Conservation (phyloP, 2,797 vertebrate species). For the Glyptemys insculpta region DNA sequence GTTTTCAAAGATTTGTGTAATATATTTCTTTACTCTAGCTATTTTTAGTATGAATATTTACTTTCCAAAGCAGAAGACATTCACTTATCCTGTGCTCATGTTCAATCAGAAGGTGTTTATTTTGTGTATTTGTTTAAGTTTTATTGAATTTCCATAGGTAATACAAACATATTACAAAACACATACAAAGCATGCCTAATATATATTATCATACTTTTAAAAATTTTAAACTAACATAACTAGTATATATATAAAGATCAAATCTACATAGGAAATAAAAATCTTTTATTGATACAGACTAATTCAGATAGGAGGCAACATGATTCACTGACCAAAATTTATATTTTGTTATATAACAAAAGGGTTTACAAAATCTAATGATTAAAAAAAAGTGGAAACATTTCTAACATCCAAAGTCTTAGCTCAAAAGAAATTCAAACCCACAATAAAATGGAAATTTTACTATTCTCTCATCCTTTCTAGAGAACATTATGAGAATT, state of each 20-base stretch:
- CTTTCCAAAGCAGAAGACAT: not conserved
- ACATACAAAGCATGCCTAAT: accelerated
- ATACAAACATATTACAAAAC: accelerated
- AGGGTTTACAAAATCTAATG: accelerated
- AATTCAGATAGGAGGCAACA: not conserved
- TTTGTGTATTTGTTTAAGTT: not conserved
- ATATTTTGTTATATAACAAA: accelerated
- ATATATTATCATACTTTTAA: not conserved
- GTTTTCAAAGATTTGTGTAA: not conserved
- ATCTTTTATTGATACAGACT: accelerated
- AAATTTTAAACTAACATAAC: not conserved
- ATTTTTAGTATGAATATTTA: not conserved
- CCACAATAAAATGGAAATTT: not conserved
- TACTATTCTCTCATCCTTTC: not conserved
- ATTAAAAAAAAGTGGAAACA: accelerated
- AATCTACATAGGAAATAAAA: accelerated
- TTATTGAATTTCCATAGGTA: not conserved
- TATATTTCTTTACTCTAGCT: not conserved
- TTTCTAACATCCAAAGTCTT: accelerated
- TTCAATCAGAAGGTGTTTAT: accelerated
- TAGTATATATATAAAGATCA: not conserved
- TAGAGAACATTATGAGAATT: too few species aligned
- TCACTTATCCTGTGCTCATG: accelerated
- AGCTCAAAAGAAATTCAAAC: accelerated
- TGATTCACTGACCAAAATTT: accelerated